These are phyloP conservation scores for Thunnus maccoyii DNA, from an alignment of 2,113 vertebrate species.

Conservation along the genomic window DNA sequence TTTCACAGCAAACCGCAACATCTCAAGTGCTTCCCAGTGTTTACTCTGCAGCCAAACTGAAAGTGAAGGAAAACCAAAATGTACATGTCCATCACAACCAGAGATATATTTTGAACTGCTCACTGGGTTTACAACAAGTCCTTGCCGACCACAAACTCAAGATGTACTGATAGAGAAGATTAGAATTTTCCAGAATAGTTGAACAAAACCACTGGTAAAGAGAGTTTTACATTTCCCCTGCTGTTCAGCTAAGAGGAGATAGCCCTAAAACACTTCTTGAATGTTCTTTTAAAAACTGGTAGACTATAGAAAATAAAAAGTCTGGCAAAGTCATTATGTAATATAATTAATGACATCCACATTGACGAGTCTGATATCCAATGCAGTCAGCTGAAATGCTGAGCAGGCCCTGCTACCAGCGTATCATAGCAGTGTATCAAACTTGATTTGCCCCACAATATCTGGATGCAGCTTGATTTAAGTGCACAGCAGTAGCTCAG, in stretches of 20 bases:
- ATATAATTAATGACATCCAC: background rate
- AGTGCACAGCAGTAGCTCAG: background rate
- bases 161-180: background rate
- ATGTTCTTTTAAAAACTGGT: background rate
- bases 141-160: background rate
- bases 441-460: background rate
- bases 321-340: background rate
- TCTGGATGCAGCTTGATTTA: conserved; percentile 14
- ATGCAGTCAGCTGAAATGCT: background rate
- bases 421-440: background rate
- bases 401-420: background rate
- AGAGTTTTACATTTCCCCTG: background rate
- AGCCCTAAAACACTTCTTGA: background rate
- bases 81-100: background rate
- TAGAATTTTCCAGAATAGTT: background rate
- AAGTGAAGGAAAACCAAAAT: conserved; percentile 22
- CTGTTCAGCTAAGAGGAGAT: background rate
- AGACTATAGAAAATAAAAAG: background rate
- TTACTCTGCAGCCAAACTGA: conserved; percentile 2
- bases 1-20: conserved; percentile 37
- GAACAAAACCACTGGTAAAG: background rate
- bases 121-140: background rate
- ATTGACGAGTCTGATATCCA: conserved; percentile 1
- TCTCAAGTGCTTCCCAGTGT: conserved; percentile 11
- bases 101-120: background rate